Conservation (phyloP, 1,140 invertebrate species). For the Ceratoteleas bidentatus region DNA sequence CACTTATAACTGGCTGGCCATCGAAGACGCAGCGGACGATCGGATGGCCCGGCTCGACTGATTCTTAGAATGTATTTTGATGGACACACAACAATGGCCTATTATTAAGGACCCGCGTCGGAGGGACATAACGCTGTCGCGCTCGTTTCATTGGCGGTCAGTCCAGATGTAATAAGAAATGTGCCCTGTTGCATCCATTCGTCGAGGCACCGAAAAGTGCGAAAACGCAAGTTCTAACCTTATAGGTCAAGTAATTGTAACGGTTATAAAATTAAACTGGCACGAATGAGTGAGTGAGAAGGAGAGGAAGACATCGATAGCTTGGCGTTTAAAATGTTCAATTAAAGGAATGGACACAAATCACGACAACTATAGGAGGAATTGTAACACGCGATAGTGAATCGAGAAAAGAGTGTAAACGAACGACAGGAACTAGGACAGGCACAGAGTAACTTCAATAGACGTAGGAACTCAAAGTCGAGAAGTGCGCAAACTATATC, state of each 20-base stretch:
- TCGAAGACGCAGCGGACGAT: slow-evolving; percentile 37
- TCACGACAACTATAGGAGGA: slow-evolving; percentile 23
- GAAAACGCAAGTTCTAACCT: slow-evolving; percentile 49
- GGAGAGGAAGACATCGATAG: slow-evolving; percentile 9
- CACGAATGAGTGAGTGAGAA: slow-evolving; percentile 33
- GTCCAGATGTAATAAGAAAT: not conserved
- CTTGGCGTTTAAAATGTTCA: slow-evolving; percentile 61
- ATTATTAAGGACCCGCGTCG: slow-evolving; percentile 26
- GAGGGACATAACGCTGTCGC: slow-evolving; percentile 7
- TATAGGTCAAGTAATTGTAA: slow-evolving; percentile 57
- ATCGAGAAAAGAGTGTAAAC: slow-evolving; percentile 42
- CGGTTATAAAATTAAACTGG: slow-evolving; percentile 49
- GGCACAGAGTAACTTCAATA: slow-evolving; percentile 70
- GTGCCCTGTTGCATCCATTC: slow-evolving; percentile 38
- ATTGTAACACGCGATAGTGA: slow-evolving; percentile 19
- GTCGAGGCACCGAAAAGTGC: slow-evolving; percentile 59
- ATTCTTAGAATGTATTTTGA: slow-evolving; percentile 75
- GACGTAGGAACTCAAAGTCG: slow-evolving; percentile 73
- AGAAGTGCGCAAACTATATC: slow-evolving; percentile 62
- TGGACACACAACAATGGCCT: slow-evolving; percentile 21
- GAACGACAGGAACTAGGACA: slow-evolving; percentile 60
- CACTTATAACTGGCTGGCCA: slow-evolving; percentile 72
- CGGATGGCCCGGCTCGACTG: slow-evolving; percentile 70
- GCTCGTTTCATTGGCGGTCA: slow-evolving; percentile 17
- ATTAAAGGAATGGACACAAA: slow-evolving; percentile 52